phyloP scores from a whole-genome alignment of 2,113 vertebrate genomes.

The Erpornis zantholeuca region DNA sequence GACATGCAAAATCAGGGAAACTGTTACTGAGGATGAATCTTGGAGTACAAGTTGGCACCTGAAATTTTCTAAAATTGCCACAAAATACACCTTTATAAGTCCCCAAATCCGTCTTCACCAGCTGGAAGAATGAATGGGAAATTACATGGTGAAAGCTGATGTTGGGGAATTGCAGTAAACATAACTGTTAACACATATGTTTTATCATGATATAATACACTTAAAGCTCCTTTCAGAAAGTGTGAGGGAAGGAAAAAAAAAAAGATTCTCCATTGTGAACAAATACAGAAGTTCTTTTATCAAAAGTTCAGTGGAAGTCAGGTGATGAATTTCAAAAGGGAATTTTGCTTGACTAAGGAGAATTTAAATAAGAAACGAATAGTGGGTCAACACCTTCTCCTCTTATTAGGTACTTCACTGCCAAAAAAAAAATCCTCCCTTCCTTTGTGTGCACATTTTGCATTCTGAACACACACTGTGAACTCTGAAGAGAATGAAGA shows the following conservation, averaged over 20 bases:
- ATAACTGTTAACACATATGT: neutral
- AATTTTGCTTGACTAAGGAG: slow-evolving; percentile 2
- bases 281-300: neutral
- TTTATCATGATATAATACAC: neutral
- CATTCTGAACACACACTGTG: neutral
- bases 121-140: neutral
- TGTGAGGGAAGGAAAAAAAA: neutral
- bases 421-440: neutral
- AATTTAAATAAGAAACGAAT: slow-evolving; percentile 26
- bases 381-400: neutral
- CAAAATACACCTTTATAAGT: neutral
- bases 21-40: neutral
- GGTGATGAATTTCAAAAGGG: slow-evolving; percentile 4
- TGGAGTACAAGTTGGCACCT: neutral
- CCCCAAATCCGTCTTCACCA: neutral
- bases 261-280: neutral
- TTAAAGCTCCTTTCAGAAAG: neutral
- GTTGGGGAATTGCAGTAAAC: neutral
- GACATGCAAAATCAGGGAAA: neutral
- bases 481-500: neutral
- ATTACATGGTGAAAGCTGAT: neutral
- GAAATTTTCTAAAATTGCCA: neutral
- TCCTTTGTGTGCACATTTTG: neutral
- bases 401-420: neutral
- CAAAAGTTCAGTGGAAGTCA: neutral